phyloP scores from a whole-genome alignment of 2,888 invertebrate genomes.

The Helleia helle region DNA sequence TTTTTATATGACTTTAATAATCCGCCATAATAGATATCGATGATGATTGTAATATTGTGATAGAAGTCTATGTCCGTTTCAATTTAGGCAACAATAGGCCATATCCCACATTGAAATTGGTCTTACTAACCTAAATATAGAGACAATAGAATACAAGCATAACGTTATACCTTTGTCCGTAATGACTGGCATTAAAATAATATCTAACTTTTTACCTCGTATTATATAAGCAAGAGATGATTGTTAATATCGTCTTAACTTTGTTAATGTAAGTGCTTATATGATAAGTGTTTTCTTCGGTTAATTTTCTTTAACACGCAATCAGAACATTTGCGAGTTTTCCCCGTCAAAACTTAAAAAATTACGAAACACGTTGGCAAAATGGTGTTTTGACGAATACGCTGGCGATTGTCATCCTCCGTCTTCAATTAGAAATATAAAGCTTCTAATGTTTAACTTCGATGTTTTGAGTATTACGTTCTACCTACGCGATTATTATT shows the following conservation, averaged over 20 bases:
- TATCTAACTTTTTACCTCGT: not conserved
- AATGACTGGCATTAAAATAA: slow-evolving; percentile 1
- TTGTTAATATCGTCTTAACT: slow-evolving; percentile 1
- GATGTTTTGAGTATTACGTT: slow-evolving; percentile 46
- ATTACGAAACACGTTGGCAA: no score
- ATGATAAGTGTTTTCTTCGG: slow-evolving; percentile 1
- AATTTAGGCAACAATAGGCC: slow-evolving; percentile 6
- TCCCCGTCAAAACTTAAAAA: slow-evolving; percentile 9
- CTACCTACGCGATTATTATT: slow-evolving; percentile 43
- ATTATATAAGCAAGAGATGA: not conserved
- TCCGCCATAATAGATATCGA: no score
- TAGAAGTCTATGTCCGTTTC: no score
- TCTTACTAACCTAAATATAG: not conserved
- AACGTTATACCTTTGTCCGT: not conserved
- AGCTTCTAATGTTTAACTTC: slow-evolving; percentile 47
- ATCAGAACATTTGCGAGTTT: slow-evolving; percentile 2
- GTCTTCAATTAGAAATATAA: slow-evolving; percentile 55
- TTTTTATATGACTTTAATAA: no score
- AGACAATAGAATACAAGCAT: not conserved
- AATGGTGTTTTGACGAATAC: not conserved
- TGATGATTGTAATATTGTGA: no score
- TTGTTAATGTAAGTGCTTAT: slow-evolving; percentile 1
- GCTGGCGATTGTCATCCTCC: slow-evolving; percentile 25
- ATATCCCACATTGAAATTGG: not conserved
- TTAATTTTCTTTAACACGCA: slow-evolving; percentile 1